Base-by-base conservation (phyloP, 2,888 invertebrate species). In the Margaritifera margaritifera region DNA sequence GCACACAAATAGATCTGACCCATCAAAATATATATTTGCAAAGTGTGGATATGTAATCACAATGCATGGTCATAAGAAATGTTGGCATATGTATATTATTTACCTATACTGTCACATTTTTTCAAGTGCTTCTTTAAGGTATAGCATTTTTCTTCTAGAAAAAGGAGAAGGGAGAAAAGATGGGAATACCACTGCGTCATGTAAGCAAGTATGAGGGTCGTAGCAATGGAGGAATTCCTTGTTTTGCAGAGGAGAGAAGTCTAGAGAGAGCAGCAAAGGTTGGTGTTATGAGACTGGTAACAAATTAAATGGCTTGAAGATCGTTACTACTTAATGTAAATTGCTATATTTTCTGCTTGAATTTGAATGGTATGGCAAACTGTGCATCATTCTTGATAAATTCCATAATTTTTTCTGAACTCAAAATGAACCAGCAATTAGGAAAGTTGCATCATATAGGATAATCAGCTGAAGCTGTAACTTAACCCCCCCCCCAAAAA, bases 181-280 rank as follows among this genome's bases (percentile, higher is more conserved):
- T 82, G 42, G 42, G 42, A 42, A 15, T 42, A 42, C 15, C 42
- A 11, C 42, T 42, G 8, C 80, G 80, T 55, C 88, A 86, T 81
- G 81, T 88, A 64, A 89, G 87, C 79, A 88, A 88, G 72, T 89
- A 88, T 71, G 85, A 85, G 53, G 88, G 88, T 0, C 71, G 89
- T 4, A 86, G 83, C 53, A 89, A 89, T 75, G 87, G 87, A 5
- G 89, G 89, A 1, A 87, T 89, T 60, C 89, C 89, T 1, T 89
- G 89, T 75, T 89, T 87, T 74, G 82, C 88, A 4, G 85, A 89
- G 66, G 89, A 89, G 68, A 58, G 89, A 24, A 82, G 86, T 62
- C 69, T 84, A 15, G 88, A 89, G 69, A 77, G 89, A 63, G 87
- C 87, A 4, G 84, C 84, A 20, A 88, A 87, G 85, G 89, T 89